Evolutionary conservation across 1,140 invertebrate genomes (phyloP), one percentile per base, ranked within the genome.

Genomic region (Steinernema feltiae): DNA sequence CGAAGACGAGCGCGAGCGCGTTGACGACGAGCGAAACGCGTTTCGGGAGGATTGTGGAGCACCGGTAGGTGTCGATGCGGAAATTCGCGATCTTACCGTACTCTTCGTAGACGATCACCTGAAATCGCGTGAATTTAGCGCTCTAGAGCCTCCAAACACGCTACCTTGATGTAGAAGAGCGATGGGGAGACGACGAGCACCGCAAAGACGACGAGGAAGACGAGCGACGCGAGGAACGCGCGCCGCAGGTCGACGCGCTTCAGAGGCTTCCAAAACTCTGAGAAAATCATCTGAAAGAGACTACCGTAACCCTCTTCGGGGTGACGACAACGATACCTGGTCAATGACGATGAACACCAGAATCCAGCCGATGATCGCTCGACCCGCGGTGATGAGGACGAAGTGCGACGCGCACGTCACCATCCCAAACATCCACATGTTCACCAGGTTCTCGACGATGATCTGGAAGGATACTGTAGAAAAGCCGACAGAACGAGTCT

Each of bases 351-450:
- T 27, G 24, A 63, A 63, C 2, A 63, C 53, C 7, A 63, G 53
- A 63, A 63, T 63, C 53, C 53, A 63, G 2, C 41, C 53, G 7
- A 63, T 63, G 7, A 63, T 3, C 2, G 53, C 53, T 12, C 53
- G 15, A 27, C 53, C 53, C 12, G 53, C 15, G 2, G 53, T 63
- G 53, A 63, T 21, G 24, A 63, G 53, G 53, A 63, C 24, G 24
- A 63, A 63, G 53, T 63, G 53, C 24, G 53, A 63, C 15, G 53
- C 53, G 24, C 53, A 63, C 12, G 53, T 63, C 53, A 63, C 53
- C 53, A 63, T 63, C 24, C 53, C 53, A 21, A 63, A 63, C 53
- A 63, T 63, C 53, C 53, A 63, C 53, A 63, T 63, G 15, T 63
- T 63, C 3, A 63, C 53, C 53, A 63, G 53, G 53, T 63, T 63